Evolutionary conservation across 2,113 vertebrate genomes (phyloP), one percentile per base, ranked within the genome.

Genomic region (Notarius lentiginosus): DNA sequence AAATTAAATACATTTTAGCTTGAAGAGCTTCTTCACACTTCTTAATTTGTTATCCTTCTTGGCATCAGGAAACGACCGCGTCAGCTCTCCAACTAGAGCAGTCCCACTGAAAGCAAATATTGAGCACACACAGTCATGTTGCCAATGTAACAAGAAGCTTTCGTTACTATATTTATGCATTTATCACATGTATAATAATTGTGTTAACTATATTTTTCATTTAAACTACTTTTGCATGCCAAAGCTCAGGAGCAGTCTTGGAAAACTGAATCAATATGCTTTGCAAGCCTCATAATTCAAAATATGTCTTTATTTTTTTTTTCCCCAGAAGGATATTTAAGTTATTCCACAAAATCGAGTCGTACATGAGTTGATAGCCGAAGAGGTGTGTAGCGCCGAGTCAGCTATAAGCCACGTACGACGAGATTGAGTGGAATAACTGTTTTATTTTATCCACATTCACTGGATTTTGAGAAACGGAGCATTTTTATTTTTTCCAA

Each of bases 141-240:
- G 56, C 34, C 83, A 17, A 27, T 70, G 0, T 88, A 82, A 83
- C 83, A 84, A 84, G 63, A 58, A 89, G 86, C 79, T 66, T 66
- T 82, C 41, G 79, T 88, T 87, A 85, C 88, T 85, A 85, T 41
- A 89, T 84, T 65, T 84, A 76, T 85, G 79, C 66, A 87, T 82
- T 83, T 66, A 66, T 63, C 30, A 65, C 55, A 68, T 87, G 1
- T 30, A 88, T 82, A 91, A 86, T 85, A 56, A 73, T 73, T 17
- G 20, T 85, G 56, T 87, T 88, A 77, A 75, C 83, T 87, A 75
- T 61, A 60, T 65, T 82, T 81, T 22, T 41, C 83, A 70, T 79
- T 88, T 79, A 75, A 41, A 41, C 41, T 41, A 41, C 41, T 41
- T 41, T 41, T 56, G 72, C 18, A 77, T 81, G 70, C 65, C 56